Evolutionary conservation across 2,888 invertebrate genomes (phyloP), one percentile per base, ranked within the genome.

Genomic region (Proisotoma minuta): DNA sequence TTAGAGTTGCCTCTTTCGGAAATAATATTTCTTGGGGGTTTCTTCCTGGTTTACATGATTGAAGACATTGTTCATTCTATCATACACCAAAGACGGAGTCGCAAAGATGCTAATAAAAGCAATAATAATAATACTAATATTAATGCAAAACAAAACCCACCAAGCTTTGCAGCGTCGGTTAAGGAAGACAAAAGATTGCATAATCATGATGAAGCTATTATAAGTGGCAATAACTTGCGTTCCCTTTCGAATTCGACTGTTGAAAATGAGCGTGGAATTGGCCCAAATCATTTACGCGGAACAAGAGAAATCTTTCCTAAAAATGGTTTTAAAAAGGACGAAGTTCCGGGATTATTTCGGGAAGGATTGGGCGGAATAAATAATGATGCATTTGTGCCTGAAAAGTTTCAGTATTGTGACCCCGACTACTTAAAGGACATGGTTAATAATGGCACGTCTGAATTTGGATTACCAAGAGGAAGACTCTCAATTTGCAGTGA

Each of bases 21-120:
- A 72, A 72, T 83, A 12, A 77, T 81, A 10, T 79, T 82, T 40
- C 81, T 81, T 26, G 67, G 77, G 23, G 83, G 83, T 0, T 83
- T 83, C 75, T 82, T 83, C 75, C 75, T 81, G 20, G 79, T 83
- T 15, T 83, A 82, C 74, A 78, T 82, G 67, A 72, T 82, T 24
- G 83, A 83, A 75, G 82, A 83, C 70, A 61, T 76, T 4, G 75
- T 76, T 4, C 76, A 77, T 57, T 62, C 65, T 22, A 27, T 74
- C n/a, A 75, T 80, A 57, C 69, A 73, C 54, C 59, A 63, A 23
- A 23, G 57, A 54, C 62, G 62, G 50, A 43, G 27, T 23, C 27
- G 64, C 49, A 39, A 69, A 61, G 48, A 47, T 63, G 27, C 49
- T 52, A 4, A 60, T 64, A 22, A 60, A n/a, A n/a, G n/a, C n/a